These are phyloP conservation scores for Cylindroiulus punctatus DNA, from an alignment of 2,888 invertebrate species.

Conservation along the genomic window DNA sequence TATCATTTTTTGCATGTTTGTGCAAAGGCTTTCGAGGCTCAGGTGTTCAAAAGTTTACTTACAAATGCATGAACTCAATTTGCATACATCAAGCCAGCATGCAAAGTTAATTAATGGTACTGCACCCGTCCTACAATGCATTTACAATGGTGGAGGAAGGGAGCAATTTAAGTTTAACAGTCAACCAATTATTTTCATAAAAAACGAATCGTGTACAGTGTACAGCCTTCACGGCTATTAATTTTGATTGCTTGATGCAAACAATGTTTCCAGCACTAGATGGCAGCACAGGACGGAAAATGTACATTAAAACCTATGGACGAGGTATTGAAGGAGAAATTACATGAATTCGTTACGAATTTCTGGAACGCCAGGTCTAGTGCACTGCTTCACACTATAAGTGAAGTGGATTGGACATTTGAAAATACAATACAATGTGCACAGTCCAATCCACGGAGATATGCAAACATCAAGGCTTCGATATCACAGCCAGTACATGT, in stretches of 20 bases:
- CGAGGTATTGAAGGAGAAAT: too few species aligned
- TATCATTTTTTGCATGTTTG: too few species aligned
- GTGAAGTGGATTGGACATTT: too few species aligned
- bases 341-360: too few species aligned
- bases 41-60: too few species aligned
- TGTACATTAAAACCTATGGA: background rate
- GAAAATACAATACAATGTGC: too few species aligned
- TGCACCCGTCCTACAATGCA: background rate
- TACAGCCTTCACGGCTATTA: constrained; percentile 4
- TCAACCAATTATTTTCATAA: constrained; percentile 17
- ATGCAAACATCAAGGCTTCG: too few species aligned
- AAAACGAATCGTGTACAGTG: background rate
- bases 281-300: background rate
- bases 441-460: too few species aligned
- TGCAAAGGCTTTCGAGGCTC: too few species aligned
- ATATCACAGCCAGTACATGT: too few species aligned
- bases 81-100: background rate
- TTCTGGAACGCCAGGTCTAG: too few species aligned
- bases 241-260: background rate
- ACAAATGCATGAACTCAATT: background rate
- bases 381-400: too few species aligned
- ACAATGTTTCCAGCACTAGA: background rate
- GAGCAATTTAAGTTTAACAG: constrained; percentile 24
- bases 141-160: background rate
- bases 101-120: background rate